phyloP scores from a whole-genome alignment of 2,797 vertebrate genomes.

The Nannoperca australis region DNA sequence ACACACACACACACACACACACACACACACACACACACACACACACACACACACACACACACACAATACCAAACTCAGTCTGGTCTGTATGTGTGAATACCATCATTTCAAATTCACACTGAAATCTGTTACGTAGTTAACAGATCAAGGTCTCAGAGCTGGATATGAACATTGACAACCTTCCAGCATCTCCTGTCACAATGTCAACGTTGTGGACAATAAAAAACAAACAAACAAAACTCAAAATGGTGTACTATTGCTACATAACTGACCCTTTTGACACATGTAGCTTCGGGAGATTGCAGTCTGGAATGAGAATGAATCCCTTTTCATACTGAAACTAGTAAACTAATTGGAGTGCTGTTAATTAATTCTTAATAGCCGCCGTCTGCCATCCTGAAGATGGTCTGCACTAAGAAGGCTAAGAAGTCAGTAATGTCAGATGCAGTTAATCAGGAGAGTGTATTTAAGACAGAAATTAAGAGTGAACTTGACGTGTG shows the following conservation, averaged over 20 bases:
- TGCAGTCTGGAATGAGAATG: slow-evolving; percentile 52
- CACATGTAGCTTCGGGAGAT: slow-evolving; percentile 35
- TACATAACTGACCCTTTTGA: slow-evolving; percentile 48
- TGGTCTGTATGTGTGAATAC: slow-evolving; percentile 10
- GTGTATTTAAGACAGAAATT: slow-evolving; percentile 46
- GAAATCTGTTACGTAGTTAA: slow-evolving; percentile 29
- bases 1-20: too few species aligned
- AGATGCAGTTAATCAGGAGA: slow-evolving; percentile 47
- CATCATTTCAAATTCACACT: slow-evolving; percentile 28
- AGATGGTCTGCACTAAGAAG: slow-evolving; percentile 51
- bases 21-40: neutral
- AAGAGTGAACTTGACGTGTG: slow-evolving; percentile 36
- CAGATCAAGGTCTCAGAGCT: slow-evolving; percentile 43
- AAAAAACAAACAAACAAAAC: slow-evolving; percentile 14
- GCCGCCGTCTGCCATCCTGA: slow-evolving; percentile 55
- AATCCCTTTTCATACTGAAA: slow-evolving; percentile 50
- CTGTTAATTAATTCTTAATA: slow-evolving; percentile 73
- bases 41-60: slow-evolving; percentile 2
- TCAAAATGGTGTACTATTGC: slow-evolving; percentile 1
- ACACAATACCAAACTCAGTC: slow-evolving; percentile 16
- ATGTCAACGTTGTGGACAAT: slow-evolving; percentile 3
- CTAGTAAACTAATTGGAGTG: slow-evolving; percentile 63
- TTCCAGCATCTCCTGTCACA: slow-evolving; percentile 3
- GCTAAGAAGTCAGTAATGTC: slow-evolving; percentile 57
- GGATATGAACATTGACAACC: slow-evolving; percentile 30